Conservation (phyloP, 2,888 invertebrate genomes). For the Acleris sparsana region DNA sequence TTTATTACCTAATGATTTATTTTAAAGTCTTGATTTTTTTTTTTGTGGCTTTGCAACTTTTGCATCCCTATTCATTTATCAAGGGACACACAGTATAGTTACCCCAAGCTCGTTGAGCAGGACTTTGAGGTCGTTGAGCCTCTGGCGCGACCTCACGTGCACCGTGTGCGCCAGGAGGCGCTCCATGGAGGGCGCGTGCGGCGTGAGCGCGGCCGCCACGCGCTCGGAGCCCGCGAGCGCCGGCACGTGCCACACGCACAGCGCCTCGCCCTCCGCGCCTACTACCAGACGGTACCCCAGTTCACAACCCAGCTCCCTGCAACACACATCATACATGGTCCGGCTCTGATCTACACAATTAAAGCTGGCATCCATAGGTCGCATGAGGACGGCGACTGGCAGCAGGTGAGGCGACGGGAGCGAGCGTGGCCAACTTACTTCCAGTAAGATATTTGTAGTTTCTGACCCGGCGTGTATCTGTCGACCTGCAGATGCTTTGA, state of each 20-base stretch:
- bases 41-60: no score
- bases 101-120: constrained; percentile 87
- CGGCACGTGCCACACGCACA: constrained; percentile 85
- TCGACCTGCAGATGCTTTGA: constrained; percentile 95
- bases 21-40: no score
- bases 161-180: constrained; percentile 96
- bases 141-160: constrained; percentile 93
- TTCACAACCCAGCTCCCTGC: constrained; percentile 90
- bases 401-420: no score
- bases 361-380: background rate
- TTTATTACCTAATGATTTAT: no score
- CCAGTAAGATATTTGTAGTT: constrained; percentile 97
- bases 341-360: background rate
- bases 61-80: no score
- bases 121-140: constrained; percentile 91
- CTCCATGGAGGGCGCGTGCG: constrained; percentile 97
- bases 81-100: no score
- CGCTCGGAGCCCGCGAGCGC: constrained; percentile 80
- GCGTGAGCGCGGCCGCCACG: constrained; percentile 89
- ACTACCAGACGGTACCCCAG: constrained; percentile 94
- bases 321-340: constrained; percentile 7
- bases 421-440: constrained; percentile 76
- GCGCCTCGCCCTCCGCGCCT: constrained; percentile 88
- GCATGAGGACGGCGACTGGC: no score
- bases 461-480: constrained; percentile 94